Evolutionary conservation across 2,797 vertebrate genomes (phyloP).

Genomic region (Anableps anableps): DNA sequence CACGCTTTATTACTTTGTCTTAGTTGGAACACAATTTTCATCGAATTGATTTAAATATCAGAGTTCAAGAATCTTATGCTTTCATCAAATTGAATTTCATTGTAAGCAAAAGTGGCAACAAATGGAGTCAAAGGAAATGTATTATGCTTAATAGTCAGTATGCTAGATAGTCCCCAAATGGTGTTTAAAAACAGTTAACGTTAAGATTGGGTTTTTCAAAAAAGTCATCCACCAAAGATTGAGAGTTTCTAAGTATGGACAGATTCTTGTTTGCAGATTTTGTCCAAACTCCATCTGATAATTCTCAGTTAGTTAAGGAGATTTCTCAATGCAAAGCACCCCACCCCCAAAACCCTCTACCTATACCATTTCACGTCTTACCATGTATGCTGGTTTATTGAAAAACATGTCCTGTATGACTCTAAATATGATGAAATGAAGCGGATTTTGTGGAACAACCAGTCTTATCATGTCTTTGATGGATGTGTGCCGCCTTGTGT

Average conservation of each 20-base stretch:
- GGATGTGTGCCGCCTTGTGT: neutral
- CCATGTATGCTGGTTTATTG: neutral
- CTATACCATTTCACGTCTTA: neutral
- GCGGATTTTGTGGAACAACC: neutral
- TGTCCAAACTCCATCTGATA: neutral
- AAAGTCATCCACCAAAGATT: neutral
- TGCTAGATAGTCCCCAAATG: no score
- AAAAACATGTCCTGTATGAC: neutral
- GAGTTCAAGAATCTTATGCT: neutral
- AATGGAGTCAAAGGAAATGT: neutral
- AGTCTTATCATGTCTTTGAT: neutral
- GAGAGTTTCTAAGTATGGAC: neutral
- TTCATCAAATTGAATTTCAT: neutral
- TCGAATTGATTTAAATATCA: neutral
- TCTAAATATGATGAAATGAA: neutral
- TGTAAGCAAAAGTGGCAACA: neutral
- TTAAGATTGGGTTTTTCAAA: neutral
- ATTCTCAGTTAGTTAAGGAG: neutral
- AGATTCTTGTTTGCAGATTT: neutral
- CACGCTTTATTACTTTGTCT: neutral
- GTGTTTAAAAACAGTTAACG: neutral
- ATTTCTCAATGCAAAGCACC: neutral
- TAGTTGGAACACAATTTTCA: neutral
- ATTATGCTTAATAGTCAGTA: neutral
- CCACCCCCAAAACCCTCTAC: neutral